Conservation (phyloP, 2,888 invertebrate genomes). For the Apamea monoglypha region DNA sequence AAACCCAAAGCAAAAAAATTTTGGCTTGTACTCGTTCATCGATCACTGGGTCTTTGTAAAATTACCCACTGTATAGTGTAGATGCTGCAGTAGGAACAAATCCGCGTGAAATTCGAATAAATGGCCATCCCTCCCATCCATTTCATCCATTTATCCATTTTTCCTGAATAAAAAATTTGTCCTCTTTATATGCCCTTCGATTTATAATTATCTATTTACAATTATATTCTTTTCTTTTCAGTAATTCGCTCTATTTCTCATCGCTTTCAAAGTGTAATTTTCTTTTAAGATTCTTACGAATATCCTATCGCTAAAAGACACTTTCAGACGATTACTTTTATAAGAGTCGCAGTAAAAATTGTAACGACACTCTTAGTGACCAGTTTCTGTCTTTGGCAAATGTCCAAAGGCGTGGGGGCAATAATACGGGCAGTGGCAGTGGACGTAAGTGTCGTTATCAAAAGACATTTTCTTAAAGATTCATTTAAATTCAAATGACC, state of each 20-base stretch:
- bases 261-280: not conserved
- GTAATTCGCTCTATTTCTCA: not conserved
- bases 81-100: not conserved
- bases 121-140: too few relatives aligned
- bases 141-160: not conserved
- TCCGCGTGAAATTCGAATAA: conserved; percentile 1
- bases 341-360: too few relatives aligned
- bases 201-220: too few relatives aligned
- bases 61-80: not conserved
- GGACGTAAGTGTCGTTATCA: conserved; percentile 19
- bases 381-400: conserved; percentile 19
- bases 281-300: too few relatives aligned
- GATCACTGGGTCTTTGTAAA: conserved; percentile 1
- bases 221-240: too few relatives aligned
- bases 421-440: not conserved
- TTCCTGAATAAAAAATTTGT: not conserved
- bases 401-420: not conserved
- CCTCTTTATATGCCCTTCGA: not conserved
- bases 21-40: conserved; percentile 1
- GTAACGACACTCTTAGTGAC: not conserved
- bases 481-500: not conserved
- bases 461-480: not conserved
- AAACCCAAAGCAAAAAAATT: not conserved
- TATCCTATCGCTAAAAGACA: too few relatives aligned
- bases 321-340: too few relatives aligned